Percentiles rank a stretch among this genome's conserved stretches.
Conservation (phyloP, 2,797 vertebrate genomes). For the Labroides dimidiatus region DNA sequence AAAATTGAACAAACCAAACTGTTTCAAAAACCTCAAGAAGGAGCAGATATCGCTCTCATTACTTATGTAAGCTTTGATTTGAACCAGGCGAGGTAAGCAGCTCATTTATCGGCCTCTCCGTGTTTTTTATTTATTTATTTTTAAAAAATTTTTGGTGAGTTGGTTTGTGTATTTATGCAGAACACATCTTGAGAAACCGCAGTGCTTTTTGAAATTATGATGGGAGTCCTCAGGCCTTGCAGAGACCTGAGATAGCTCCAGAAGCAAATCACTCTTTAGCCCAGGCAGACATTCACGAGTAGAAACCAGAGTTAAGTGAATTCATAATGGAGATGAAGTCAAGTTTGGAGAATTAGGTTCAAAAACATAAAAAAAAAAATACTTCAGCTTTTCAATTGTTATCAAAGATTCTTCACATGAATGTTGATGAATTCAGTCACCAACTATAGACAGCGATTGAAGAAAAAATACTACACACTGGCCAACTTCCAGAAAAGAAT, state of each 20-base stretch:
- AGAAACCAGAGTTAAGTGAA: neutral
- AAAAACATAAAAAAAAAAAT: too few species aligned
- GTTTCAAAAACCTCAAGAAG: neutral
- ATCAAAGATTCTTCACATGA: too few species aligned
- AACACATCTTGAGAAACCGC: slow-evolving; percentile 7
- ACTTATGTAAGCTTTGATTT: neutral
- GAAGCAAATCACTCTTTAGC: slow-evolving; percentile 3
- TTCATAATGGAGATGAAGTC: neutral
- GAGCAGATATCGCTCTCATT: neutral
- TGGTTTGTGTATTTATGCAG: slow-evolving; percentile 18
- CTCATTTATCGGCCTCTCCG: neutral
- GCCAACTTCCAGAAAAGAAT: too few species aligned
- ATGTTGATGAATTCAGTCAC: too few species aligned
- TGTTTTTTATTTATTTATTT: neutral
- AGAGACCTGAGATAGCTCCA: slow-evolving; percentile 12
- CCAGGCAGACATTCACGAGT: neutral
- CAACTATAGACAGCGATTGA: too few species aligned
- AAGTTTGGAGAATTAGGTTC: neutral
- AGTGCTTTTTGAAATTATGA: slow-evolving; percentile 21
- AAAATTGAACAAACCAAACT: neutral
- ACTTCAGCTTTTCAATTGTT: too few species aligned
- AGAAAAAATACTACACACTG: too few species aligned
- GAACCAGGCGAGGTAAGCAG: slow-evolving; percentile 4
- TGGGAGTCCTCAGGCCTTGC: slow-evolving; percentile 27
- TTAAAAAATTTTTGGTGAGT: too few species aligned